phyloP scores from a whole-genome alignment of 2,113 vertebrate genomes.

The Zosterops hypoxanthus region DNA sequence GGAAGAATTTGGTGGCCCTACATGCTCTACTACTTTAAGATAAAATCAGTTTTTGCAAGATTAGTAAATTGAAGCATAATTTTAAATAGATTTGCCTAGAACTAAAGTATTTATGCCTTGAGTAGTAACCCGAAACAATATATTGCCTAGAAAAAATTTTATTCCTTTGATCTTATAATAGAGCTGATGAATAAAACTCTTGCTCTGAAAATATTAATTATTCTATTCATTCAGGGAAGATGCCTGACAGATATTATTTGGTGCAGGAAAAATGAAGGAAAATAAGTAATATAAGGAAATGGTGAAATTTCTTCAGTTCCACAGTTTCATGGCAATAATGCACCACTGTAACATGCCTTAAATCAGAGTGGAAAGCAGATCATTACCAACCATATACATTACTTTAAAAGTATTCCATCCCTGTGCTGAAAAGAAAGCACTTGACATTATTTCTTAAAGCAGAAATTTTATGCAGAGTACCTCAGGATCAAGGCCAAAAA shows the following conservation, averaged over 20 bases:
- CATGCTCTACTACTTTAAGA: background rate
- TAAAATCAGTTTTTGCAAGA: background rate
- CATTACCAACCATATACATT: background rate
- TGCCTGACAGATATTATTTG: background rate
- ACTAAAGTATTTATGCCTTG: background rate
- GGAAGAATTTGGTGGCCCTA: background rate
- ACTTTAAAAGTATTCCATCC: background rate
- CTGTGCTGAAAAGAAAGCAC: background rate
- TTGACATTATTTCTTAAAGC: background rate
- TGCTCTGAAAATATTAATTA: conserved; percentile 1
- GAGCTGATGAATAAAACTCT: background rate
- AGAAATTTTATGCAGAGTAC: background rate
- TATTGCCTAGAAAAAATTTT: background rate
- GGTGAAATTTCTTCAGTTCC: background rate
- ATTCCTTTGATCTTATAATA: background rate
- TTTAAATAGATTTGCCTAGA: background rate
- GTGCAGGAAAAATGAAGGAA: background rate
- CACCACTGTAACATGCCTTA: background rate
- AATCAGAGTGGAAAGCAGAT: background rate
- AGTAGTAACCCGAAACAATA: background rate
- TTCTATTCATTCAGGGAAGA: background rate
- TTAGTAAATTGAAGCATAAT: background rate
- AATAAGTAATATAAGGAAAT: background rate
- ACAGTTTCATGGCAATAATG: background rate
- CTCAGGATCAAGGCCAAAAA: background rate